phyloP scores from a whole-genome alignment of 2,113 vertebrate species.

The Mus spicilegus region DNA sequence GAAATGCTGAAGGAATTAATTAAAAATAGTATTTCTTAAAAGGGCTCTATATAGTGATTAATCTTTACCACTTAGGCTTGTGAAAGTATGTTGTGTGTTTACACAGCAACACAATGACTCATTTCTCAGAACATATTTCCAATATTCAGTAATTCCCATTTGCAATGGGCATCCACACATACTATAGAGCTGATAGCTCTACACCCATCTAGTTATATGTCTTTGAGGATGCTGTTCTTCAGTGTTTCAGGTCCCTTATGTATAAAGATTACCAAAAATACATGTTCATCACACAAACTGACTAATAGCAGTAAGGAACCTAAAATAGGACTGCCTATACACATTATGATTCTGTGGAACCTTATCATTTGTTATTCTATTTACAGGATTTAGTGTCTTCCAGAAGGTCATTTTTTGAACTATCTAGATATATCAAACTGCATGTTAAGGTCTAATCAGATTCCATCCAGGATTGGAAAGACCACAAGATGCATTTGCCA shows the following conservation, averaged over 20 bases:
- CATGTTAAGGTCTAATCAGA: not conserved
- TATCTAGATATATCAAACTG: not conserved
- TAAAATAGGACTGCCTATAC: not conserved
- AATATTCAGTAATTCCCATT: not conserved
- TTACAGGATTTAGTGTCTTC: constrained; percentile 22
- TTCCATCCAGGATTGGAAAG: not conserved
- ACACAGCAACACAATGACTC: not conserved
- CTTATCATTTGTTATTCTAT: not conserved
- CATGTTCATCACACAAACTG: not conserved
- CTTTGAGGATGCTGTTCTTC: not conserved
- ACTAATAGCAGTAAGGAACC: not conserved
- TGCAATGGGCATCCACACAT: not conserved
- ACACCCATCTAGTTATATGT: not conserved
- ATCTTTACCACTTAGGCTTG: not conserved
- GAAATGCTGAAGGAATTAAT: not conserved
- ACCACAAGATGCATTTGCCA: not conserved
- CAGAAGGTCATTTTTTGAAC: constrained; percentile 11
- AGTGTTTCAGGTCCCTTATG: not conserved
- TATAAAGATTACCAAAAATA: not conserved
- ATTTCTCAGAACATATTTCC: not conserved
- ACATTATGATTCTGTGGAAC: not conserved
- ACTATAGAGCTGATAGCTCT: not conserved
- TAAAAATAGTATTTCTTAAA: not conserved
- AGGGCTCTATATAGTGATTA: no score
- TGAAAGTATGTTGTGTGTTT: not conserved